A percentile compares a stretch with the other conserved stretches of the same genome.
Conservation (phyloP, 2,113 vertebrate genomes). For the Benitochromis conjunctus region DNA sequence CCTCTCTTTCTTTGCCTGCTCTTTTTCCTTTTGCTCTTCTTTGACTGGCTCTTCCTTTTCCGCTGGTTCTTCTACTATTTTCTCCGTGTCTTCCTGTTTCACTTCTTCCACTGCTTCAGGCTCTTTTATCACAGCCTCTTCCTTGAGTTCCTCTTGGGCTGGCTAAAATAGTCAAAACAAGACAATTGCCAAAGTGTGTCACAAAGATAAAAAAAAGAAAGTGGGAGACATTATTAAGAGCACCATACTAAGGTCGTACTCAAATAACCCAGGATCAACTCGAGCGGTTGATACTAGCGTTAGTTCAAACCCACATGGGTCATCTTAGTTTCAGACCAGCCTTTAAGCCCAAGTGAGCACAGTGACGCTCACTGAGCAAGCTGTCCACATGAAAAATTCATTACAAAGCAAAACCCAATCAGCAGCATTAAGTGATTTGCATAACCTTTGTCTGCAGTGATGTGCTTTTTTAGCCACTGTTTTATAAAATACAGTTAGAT, state of each 20-base stretch:
- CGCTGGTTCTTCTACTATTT: slow-evolving; percentile 24
- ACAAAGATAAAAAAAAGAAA: background rate
- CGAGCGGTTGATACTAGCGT: background rate
- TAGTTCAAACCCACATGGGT: background rate
- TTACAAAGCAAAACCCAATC: background rate
- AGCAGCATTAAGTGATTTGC: background rate
- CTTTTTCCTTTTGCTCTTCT: background rate
- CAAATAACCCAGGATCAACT: background rate
- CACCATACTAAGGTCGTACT: background rate
- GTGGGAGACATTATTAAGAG: background rate
- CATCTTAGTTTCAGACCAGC: background rate
- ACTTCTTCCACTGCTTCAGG: slow-evolving; percentile 66
- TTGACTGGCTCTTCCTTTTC: slow-evolving; percentile 2
- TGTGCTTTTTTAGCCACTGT: background rate
- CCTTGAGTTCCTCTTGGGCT: slow-evolving; percentile 70
- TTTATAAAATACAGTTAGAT: background rate
- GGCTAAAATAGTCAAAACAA: slow-evolving; percentile 21
- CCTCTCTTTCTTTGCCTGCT: slow-evolving; percentile 58
- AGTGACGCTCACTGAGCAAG: slow-evolving; percentile 19
- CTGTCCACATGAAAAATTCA: slow-evolving; percentile 36
- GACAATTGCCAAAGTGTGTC: background rate
- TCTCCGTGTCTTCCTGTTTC: slow-evolving; percentile 60
- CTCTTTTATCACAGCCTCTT: slow-evolving; percentile 27
- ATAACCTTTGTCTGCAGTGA: background rate
- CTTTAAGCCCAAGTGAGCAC: background rate